Evolutionary conservation across 2,888 invertebrate genomes (phyloP).

Genomic region (Lasioglossum oenotherae): DNA sequence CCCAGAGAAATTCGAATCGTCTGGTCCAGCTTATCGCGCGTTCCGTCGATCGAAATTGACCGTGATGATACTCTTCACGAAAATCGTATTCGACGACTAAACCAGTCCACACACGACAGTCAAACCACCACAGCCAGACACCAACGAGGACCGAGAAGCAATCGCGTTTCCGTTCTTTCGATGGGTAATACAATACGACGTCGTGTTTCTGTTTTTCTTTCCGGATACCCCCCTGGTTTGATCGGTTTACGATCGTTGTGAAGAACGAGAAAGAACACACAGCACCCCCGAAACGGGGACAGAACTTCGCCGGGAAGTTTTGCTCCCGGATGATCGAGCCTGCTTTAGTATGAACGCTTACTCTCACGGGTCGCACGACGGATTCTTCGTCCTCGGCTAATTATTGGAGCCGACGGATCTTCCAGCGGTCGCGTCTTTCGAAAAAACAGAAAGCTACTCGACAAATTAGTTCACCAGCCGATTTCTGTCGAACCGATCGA

Average conservation of each 20-base stretch:
- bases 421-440: constrained; percentile 19
- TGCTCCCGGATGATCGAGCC: constrained; percentile 54
- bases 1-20: background rate
- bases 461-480: background rate
- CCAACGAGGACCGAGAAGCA: background rate
- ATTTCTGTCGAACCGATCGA: background rate
- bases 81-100: constrained; percentile 42
- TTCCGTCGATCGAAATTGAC: background rate
- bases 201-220: background rate
- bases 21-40: constrained; percentile 23
- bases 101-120: constrained; percentile 8
- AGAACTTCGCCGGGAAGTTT: constrained; percentile 28
- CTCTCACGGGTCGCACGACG: constrained; percentile 74
- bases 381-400: constrained; percentile 65
- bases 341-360: constrained; percentile 77
- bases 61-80: constrained; percentile 25
- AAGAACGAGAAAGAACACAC: background rate
- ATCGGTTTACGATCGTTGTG: constrained; percentile 56
- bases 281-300: background rate
- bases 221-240: constrained; percentile 22
- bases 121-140: background rate
- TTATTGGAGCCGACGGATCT: constrained; percentile 49
- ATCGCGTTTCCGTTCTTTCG: background rate
- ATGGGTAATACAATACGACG: background rate
- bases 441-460: background rate